Percentiles rank a stretch among this genome's conserved stretches.
Conservation (phyloP, 2,888 invertebrate genomes). For the Lumbricus terrestris region DNA sequence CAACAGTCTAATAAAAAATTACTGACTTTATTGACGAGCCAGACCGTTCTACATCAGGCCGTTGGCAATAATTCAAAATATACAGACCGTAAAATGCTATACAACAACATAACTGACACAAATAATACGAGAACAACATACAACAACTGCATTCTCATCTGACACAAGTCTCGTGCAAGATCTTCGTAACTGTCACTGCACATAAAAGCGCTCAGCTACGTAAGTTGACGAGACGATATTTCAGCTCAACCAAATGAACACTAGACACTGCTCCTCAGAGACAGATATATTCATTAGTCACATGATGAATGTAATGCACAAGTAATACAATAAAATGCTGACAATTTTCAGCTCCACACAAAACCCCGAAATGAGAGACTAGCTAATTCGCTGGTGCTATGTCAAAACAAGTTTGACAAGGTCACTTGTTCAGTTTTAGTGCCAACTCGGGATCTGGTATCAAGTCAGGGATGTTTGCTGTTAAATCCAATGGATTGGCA, state of each 20-base stretch:
- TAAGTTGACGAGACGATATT: not conserved
- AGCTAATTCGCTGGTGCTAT: not conserved
- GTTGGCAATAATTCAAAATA: not conserved
- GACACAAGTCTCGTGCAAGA: not conserved
- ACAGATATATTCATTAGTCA: not conserved
- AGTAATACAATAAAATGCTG: not conserved
- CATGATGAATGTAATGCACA: not conserved
- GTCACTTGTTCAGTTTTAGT: not conserved
- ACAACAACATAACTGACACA: not conserved
- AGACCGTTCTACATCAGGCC: not conserved
- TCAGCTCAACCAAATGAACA: not conserved
- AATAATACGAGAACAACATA: not conserved
- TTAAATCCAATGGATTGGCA: not conserved
- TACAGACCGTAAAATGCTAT: not conserved
- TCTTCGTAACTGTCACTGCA: not conserved
- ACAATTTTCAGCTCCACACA: not conserved
- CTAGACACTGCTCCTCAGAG: not conserved
- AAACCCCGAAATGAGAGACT: not conserved
- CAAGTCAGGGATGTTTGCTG: not conserved
- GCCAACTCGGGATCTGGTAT: not conserved
- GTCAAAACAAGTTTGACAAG: not conserved
- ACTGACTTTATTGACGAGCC: conserved; percentile 3
- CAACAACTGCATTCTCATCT: not conserved
- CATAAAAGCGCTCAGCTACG: not conserved
- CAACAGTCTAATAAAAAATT: not conserved